A percentile compares a stretch with the other conserved stretches of the same genome.
Evolutionary conservation across 2,113 vertebrate species (phyloP).

Genomic region (Bos indicus): DNA sequence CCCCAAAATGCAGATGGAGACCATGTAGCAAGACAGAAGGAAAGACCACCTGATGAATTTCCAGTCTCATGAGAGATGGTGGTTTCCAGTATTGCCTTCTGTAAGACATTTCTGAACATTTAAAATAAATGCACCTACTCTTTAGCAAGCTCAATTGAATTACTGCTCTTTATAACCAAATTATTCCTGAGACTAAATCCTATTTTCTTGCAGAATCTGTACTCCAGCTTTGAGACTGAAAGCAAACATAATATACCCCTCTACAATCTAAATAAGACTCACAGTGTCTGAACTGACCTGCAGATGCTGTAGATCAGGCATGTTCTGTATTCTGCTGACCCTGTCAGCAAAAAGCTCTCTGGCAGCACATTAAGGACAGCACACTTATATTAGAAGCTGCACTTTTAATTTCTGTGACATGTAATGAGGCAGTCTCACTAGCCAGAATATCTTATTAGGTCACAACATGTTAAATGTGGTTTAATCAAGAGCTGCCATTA

Average conservation of each 20-base stretch:
- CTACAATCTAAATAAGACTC: neutral
- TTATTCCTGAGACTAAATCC: neutral
- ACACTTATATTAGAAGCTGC: conserved; percentile 35
- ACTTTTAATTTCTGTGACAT: conserved; percentile 56
- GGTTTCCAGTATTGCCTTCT: neutral
- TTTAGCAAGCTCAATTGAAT: neutral
- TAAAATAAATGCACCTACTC: neutral
- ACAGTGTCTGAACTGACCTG: neutral
- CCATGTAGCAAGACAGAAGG: neutral
- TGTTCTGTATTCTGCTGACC: conserved; percentile 17
- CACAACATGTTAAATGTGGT: conserved; percentile 42
- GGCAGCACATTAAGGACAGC: neutral
- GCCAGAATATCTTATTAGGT: conserved; percentile 57
- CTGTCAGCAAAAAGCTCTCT: conserved; percentile 28
- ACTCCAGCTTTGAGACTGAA: neutral
- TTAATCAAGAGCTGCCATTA: conserved; percentile 53
- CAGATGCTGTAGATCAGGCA: neutral
- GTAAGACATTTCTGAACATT: neutral
- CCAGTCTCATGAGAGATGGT: neutral
- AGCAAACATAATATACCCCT: neutral
- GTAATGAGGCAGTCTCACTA: conserved; percentile 44
- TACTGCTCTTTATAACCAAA: neutral
- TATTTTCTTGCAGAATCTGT: neutral
- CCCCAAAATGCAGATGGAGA: neutral
- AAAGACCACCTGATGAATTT: neutral